Percentiles rank a stretch among this genome's conserved stretches.
Conservation (phyloP, 2,113 vertebrate species). For the Pluvialis apricaria region DNA sequence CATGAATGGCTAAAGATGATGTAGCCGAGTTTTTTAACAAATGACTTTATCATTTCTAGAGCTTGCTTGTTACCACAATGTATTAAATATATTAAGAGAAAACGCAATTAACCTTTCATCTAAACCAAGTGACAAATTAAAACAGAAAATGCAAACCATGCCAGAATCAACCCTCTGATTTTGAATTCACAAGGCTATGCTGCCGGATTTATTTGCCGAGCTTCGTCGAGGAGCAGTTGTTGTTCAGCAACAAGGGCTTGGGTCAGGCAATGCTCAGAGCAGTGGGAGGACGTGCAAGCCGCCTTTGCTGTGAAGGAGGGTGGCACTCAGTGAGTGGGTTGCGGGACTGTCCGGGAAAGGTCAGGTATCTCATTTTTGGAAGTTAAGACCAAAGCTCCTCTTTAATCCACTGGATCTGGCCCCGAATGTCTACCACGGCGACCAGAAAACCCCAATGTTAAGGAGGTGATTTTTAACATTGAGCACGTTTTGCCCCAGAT, state of each 20-base stretch:
- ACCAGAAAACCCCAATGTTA: neutral
- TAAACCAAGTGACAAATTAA: conserved; percentile 68
- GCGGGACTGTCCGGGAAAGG: accelerated
- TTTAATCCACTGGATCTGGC: neutral
- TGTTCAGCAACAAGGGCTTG: neutral
- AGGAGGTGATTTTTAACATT: neutral
- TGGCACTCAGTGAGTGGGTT: neutral
- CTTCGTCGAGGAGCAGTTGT: neutral
- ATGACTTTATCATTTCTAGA: conserved; percentile 73
- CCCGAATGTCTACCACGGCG: neutral
- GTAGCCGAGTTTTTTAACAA: conserved; percentile 69
- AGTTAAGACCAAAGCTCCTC: neutral
- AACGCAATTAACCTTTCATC: conserved; percentile 60
- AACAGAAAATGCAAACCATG: conserved; percentile 36
- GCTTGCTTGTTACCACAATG: conserved; percentile 58
- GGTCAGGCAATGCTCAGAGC: neutral
- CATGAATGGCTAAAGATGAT: conserved; percentile 72
- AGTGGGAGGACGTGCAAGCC: neutral
- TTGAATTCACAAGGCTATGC: conserved; percentile 15
- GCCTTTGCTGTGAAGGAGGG: neutral
- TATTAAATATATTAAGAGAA: conserved; percentile 69
- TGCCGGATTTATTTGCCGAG: conserved; percentile 1
- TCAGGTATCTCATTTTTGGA: accelerated
- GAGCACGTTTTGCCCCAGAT: neutral
- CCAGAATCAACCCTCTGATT: conserved; percentile 46